A percentile compares a stretch with the other conserved stretches of the same genome.
Conservation (phyloP, 2,888 invertebrate species). For the Epinotia demarniana region DNA sequence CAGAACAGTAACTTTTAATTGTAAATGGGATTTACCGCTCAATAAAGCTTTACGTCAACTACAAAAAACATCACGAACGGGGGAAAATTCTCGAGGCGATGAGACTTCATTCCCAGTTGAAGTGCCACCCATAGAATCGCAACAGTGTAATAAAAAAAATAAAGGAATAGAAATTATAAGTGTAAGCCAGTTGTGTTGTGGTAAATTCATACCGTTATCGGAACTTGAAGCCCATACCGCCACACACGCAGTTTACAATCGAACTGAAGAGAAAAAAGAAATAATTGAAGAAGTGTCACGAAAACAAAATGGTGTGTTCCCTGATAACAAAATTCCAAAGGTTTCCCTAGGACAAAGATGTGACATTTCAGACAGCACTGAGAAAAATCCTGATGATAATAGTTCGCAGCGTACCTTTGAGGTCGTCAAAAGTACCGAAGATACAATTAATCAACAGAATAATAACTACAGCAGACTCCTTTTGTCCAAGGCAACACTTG, state of each 20-base stretch:
- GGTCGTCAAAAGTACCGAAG: neutral
- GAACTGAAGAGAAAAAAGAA: neutral
- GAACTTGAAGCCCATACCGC: neutral
- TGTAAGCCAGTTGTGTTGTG: neutral
- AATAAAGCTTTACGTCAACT: slow-evolving; percentile 12
- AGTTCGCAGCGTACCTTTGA: neutral
- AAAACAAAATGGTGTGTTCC: neutral
- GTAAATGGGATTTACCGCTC: neutral
- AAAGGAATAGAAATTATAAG: neutral
- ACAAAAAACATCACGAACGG: neutral
- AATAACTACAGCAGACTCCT: neutral
- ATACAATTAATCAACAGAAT: neutral
- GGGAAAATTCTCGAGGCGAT: neutral
- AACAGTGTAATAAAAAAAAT: neutral
- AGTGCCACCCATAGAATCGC: neutral
- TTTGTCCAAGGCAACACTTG: neutral
- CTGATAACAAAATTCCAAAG: neutral
- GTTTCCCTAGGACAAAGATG: neutral
- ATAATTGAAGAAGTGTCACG: neutral
- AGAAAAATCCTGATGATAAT: neutral
- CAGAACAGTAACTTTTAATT: slow-evolving; percentile 1
- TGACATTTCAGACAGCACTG: neutral
- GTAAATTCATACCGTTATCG: neutral
- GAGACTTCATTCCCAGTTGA: neutral
- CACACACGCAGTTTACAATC: neutral